Evolutionary conservation across 2,797 vertebrate genomes (phyloP).

Genomic region (Trachurus trachurus): DNA sequence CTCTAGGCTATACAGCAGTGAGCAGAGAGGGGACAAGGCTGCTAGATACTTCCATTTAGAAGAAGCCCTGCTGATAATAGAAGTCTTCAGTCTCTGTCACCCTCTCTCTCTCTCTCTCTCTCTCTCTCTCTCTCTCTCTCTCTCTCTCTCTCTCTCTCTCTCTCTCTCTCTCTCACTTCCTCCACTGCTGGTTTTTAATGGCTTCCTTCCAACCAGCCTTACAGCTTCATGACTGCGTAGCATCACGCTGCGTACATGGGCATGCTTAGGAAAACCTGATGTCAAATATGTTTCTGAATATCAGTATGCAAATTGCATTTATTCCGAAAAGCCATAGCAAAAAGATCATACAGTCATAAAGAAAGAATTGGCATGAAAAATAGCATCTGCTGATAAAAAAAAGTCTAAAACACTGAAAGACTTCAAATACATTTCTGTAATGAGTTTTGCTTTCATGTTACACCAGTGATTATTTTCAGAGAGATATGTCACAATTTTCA

Average conservation of each 20-base stretch:
- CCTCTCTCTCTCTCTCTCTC: constrained; percentile 15
- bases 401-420: constrained; percentile 11
- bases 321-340: background rate
- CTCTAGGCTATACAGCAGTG: constrained; percentile 68
- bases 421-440: constrained; percentile 31
- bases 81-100: constrained; percentile 80
- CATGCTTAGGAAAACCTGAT: constrained; percentile 20
- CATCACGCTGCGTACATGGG: constrained; percentile 38
- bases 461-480: constrained; percentile 25
- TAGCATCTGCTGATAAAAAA: constrained; percentile 15
- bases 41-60: constrained; percentile 77
- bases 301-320: constrained; percentile 31
- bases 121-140: constrained; percentile 49
- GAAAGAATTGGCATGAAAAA: constrained; percentile 25
- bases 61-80: constrained; percentile 80
- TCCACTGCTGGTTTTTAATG: constrained; percentile 65
- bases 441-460: constrained; percentile 33
- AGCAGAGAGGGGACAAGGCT: constrained; percentile 65
- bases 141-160: constrained; percentile 55
- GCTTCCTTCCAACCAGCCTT: constrained; percentile 54
- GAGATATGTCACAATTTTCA: constrained; percentile 9
- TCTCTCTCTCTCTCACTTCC: constrained; percentile 14
- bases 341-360: constrained; percentile 26
- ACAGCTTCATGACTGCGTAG: constrained; percentile 29
- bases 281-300: constrained; percentile 27